Evolutionary conservation across 2,888 invertebrate genomes (phyloP).

Genomic region (Ectobius pallidus): DNA sequence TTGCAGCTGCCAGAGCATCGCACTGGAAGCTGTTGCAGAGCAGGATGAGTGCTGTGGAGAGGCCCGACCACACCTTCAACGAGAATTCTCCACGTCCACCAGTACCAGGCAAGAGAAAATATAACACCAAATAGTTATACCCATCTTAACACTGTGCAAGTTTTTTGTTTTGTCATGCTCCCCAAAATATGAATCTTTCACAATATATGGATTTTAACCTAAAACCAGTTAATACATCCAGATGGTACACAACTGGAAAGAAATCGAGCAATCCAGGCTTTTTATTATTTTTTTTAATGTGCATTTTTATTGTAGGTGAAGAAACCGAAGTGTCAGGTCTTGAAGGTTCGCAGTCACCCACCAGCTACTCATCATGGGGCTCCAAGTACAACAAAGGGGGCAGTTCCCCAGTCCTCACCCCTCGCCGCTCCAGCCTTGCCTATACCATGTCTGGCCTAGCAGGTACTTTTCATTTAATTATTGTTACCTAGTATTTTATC

Average conservation of each 20-base stretch:
- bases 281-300: too few relatives aligned
- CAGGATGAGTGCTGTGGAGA: slow-evolving; percentile 42
- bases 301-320: slow-evolving; percentile 49
- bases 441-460: slow-evolving; percentile 37
- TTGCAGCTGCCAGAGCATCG: slow-evolving; percentile 25
- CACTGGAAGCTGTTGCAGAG: slow-evolving; percentile 30
- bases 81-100: slow-evolving; percentile 83
- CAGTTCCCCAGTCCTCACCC: slow-evolving; percentile 53
- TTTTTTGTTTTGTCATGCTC: too few relatives aligned
- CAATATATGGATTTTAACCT: too few relatives aligned
- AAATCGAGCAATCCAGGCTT: too few relatives aligned
- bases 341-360: slow-evolving; percentile 37
- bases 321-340: slow-evolving; percentile 44
- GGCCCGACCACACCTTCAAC: slow-evolving; percentile 40
- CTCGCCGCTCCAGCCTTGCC: slow-evolving; percentile 55
- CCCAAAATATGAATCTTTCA: too few relatives aligned
- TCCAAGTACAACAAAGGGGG: slow-evolving; percentile 41
- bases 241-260: too few relatives aligned
- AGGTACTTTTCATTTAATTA: too few relatives aligned
- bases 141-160: slow-evolving; percentile 50
- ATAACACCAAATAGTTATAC: too few relatives aligned
- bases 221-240: too few relatives aligned
- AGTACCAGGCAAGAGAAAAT: slow-evolving; percentile 82
- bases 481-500: too few relatives aligned
- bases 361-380: slow-evolving; percentile 37